Conservation (phyloP, 2,888 invertebrate genomes). For the Emmelina monodactyla region DNA sequence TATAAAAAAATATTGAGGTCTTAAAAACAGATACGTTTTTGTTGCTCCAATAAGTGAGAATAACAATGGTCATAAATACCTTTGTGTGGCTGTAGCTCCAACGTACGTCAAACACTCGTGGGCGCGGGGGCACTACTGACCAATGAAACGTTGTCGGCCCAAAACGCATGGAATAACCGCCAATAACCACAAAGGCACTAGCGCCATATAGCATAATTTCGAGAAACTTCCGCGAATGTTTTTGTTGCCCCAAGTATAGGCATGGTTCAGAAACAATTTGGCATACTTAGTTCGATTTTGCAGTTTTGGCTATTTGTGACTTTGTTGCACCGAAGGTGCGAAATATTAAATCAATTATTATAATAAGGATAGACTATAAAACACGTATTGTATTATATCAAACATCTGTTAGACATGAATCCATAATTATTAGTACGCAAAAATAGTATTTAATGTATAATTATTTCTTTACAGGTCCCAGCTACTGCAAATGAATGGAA, state of each 20-base stretch:
- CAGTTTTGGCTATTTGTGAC: conserved; percentile 7
- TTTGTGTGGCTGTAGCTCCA: conserved; percentile 7
- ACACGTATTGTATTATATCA: conserved; percentile 10
- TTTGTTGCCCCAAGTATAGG: conserved; percentile 11
- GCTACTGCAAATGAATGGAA: conserved; percentile 14
- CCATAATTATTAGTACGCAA: conserved; percentile 8
- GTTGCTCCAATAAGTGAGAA: conserved; percentile 6
- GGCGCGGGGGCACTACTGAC: conserved; percentile 10
- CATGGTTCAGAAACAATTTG: conserved; percentile 8
- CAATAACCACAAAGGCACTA: conserved; percentile 9
- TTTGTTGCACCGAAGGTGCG: conserved; percentile 2
- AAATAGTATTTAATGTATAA: conserved; percentile 13
- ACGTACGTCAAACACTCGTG: conserved; percentile 6
- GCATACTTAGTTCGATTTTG: conserved; percentile 11
- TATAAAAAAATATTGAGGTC: conserved; percentile 8
- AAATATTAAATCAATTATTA: conserved; percentile 5
- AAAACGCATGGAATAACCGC: conserved; percentile 1
- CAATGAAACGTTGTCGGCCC: conserved; percentile 11
- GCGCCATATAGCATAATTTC: conserved; percentile 3
- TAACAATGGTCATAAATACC: conserved; percentile 11
- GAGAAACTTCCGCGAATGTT: conserved; percentile 6
- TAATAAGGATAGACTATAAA: conserved; percentile 7
- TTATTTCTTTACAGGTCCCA: conserved; percentile 13
- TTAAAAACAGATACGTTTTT: conserved; percentile 6
- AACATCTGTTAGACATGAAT: conserved; percentile 13